phyloP scores from a whole-genome alignment of 2,888 invertebrate species.

The Griposia aprilina region DNA sequence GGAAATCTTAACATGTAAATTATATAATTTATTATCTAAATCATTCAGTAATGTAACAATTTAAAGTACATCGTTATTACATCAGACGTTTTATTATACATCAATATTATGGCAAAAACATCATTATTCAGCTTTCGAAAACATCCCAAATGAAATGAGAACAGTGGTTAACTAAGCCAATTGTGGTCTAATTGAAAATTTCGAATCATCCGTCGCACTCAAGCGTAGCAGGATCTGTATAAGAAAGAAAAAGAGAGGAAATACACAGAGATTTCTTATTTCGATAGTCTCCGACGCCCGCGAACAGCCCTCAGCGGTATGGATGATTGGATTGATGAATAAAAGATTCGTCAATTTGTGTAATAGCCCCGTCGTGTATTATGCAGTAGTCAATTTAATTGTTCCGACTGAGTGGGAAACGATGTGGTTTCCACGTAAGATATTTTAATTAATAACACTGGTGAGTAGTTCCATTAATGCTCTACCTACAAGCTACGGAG shows the following conservation, averaged over 20 bases:
- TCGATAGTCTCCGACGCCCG: conserved; percentile 84
- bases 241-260: conserved; percentile 67
- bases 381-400: conserved; percentile 85
- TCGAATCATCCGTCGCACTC: conserved; percentile 69
- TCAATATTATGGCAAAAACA: conserved; percentile 48
- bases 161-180: conserved; percentile 87
- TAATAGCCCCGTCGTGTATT: conserved; percentile 82
- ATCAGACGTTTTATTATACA: conserved; percentile 33
- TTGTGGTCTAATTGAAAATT: conserved; percentile 79
- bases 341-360: conserved; percentile 89
- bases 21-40: conserved; percentile 13
- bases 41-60: conserved; percentile 18
- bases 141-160: conserved; percentile 68
- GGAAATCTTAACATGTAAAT: conserved; percentile 13
- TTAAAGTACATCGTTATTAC: conserved; percentile 43
- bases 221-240: conserved; percentile 46
- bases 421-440: conserved; percentile 56
- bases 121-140: conserved; percentile 66
- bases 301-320: conserved; percentile 83
- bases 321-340: conserved; percentile 89
- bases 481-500: background rate
- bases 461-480: conserved; percentile 11
- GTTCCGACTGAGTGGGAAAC: conserved; percentile 65
- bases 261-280: conserved; percentile 77
- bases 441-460: conserved; percentile 57